Conservation (phyloP, 1,140 invertebrate genomes). For the Drosophila nasuta region DNA sequence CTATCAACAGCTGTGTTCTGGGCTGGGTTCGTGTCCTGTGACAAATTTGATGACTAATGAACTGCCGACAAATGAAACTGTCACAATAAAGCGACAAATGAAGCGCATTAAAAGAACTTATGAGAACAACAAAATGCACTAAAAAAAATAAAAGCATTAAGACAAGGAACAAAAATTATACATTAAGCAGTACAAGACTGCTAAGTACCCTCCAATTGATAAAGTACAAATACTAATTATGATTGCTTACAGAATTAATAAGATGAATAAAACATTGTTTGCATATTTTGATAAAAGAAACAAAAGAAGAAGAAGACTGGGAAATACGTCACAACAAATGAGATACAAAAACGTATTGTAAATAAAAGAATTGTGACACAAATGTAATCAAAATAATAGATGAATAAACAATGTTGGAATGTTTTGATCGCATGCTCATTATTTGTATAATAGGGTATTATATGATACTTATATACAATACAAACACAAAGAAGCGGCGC, state of each 20-base stretch:
- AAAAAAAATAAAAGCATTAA: constrained; percentile 46
- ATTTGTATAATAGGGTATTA: neutral
- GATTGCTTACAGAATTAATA: too few relatives aligned
- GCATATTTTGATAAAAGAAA: too few relatives aligned
- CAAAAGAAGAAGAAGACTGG: too few relatives aligned
- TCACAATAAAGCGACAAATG: constrained; percentile 69
- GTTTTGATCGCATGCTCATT: neutral
- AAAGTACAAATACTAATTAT: too few relatives aligned
- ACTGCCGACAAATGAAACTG: constrained; percentile 74
- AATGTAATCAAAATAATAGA: neutral
- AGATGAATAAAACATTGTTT: too few relatives aligned
- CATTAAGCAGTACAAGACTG: neutral
- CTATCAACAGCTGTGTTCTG: neutral
- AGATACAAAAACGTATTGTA: too few relatives aligned
- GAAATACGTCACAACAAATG: too few relatives aligned
- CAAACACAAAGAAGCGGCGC: constrained; percentile 23
- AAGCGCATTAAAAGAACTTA: constrained; percentile 59
- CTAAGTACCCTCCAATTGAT: neutral
- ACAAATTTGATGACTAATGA: constrained; percentile 66
- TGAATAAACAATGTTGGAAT: neutral
- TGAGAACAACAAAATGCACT: constrained; percentile 67
- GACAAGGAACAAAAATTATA: neutral
- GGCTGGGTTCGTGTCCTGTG: constrained; percentile 28
- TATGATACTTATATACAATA: constrained; percentile 7
- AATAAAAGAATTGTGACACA: too few relatives aligned